Conservation (phyloP, 2,113 vertebrate genomes). For the Perca schrenkii region DNA sequence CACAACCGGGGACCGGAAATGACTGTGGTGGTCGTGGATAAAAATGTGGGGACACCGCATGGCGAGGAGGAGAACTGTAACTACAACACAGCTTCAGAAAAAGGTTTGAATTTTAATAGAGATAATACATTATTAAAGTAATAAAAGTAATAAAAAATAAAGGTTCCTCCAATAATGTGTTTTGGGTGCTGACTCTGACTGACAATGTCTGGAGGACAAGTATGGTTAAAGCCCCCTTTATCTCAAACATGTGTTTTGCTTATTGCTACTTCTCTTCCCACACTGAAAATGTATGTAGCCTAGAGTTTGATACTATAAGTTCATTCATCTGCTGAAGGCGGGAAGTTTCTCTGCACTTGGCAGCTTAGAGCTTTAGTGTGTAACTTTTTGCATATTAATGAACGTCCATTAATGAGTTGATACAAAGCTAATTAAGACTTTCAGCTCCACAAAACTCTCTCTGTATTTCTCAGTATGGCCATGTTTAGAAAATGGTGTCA, state of each 20-base stretch:
- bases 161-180: neutral
- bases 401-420: no score
- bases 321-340: neutral
- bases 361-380: no score
- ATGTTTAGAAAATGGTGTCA: no score
- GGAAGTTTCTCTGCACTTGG: neutral
- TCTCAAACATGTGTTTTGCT: neutral
- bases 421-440: no score
- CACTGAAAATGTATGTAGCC: neutral
- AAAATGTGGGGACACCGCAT: constrained; percentile 30
- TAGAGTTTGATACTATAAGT: neutral
- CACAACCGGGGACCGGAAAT: constrained; percentile 27
- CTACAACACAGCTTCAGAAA: neutral
- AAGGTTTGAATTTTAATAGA: neutral
- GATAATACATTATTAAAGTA: neutral
- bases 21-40: neutral
- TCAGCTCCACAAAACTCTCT: no score
- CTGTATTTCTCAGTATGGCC: no score
- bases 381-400: no score
- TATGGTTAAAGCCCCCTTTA: neutral
- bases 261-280: neutral
- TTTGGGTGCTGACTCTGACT: neutral
- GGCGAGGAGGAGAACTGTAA: constrained; percentile 47
- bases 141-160: neutral
- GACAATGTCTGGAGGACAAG: neutral